Evolutionary conservation across 2,797 vertebrate genomes (phyloP), one percentile per base, ranked within the genome.

Genomic region (Phyllotis vaccarum): DNA sequence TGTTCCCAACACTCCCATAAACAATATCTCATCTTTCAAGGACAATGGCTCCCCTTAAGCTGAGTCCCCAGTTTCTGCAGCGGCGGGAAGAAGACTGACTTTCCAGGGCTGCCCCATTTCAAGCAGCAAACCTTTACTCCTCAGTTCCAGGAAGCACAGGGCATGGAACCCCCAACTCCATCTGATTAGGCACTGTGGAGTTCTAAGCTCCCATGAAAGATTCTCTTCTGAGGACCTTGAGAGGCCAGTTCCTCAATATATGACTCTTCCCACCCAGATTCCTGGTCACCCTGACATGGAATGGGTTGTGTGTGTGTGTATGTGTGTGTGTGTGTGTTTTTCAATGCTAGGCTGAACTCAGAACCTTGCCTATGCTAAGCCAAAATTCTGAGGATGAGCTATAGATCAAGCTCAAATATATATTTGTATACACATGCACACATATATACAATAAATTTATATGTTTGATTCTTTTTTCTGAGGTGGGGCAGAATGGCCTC

Each of bases 41-140:
- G 31, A 56, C 22, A 11, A n/a, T 70, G 78, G 22, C 49, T 13
- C 1, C 40, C 37, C 60, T 86, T 7, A 37, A 62, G 19, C 43
- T 2, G 0, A 24, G 0, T 29, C 27, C 22, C 22, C 54, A 60
- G 31, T 1, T 14, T 5, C 64, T 40, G n/a, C n/a, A n/a, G 72
- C 19, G 6, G 27, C 13, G 54, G 43, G 34, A 70, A 1, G 24
- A 58, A 24, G 34, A 54, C 34, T 27, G 34, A 13, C 54, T 81
- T 86, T 70, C 68, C 49, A 2, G 8, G n/a, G 46, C 56, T 40
- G 37, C 7, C 34, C 40, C 10, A 3, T 64, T 68, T 78, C n/a
- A 13, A 16, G 27, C n/a, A 56, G 11, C 1, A 78, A 72, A 21
- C 19, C 22, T 12, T 13, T 6, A 8, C 40, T 62, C 66, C 0